These are phyloP conservation scores for Uria lomvia DNA, from an alignment of 2,113 vertebrate species.

Conservation along the genomic window DNA sequence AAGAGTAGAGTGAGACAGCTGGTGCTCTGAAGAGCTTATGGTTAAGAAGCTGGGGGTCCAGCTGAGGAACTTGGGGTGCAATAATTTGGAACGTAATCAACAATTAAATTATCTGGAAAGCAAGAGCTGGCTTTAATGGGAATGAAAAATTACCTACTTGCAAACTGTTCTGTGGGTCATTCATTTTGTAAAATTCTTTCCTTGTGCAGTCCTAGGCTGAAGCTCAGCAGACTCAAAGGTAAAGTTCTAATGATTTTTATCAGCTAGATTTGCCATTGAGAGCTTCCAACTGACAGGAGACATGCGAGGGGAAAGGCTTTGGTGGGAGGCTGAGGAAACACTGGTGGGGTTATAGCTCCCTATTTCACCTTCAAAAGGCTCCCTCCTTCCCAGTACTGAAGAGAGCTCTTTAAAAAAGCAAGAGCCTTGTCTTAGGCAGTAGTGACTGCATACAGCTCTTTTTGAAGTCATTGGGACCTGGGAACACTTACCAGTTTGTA, in stretches of 20 bases:
- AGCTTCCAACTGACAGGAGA: neutral
- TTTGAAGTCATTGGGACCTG: neutral
- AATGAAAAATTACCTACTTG: neutral
- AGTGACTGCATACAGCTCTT: neutral
- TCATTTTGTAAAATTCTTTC: conserved; percentile 25
- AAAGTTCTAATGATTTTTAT: neutral
- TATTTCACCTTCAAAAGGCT: neutral
- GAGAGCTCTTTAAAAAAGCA: neutral
- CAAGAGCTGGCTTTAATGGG: neutral
- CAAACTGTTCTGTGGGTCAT: neutral
- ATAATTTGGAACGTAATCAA: neutral
- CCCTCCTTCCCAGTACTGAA: neutral
- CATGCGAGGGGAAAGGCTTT: neutral
- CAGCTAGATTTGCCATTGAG: neutral
- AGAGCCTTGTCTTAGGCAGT: neutral
- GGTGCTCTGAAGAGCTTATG: neutral
- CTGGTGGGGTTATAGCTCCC: neutral
- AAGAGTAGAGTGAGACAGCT: neutral
- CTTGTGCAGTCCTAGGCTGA: conserved; percentile 30
- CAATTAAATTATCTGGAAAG: neutral
- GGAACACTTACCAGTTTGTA: neutral
- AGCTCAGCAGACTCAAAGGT: conserved; percentile 18
- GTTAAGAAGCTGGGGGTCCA: neutral
- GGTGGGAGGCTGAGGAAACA: neutral
- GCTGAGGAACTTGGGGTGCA: neutral